phyloP scores from a whole-genome alignment of 2,797 vertebrate genomes.

The Hafferia zeledoni region DNA sequence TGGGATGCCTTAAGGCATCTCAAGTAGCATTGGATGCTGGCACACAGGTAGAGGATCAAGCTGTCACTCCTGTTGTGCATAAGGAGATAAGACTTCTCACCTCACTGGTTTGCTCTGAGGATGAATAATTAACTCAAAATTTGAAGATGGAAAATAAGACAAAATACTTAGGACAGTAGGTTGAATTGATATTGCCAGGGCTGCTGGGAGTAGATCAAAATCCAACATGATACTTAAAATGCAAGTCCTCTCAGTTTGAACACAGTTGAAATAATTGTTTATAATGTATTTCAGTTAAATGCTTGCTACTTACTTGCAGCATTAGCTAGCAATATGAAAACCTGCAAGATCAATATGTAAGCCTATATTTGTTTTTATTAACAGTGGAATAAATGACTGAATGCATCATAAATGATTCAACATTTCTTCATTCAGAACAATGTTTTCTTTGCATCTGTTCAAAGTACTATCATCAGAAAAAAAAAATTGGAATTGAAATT shows the following conservation, averaged over 20 bases:
- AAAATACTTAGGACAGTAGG: neutral
- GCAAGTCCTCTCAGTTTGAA: neutral
- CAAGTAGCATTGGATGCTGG: neutral
- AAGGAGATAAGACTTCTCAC: neutral
- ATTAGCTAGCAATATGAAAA: neutral
- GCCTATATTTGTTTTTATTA: neutral
- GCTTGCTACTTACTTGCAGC: neutral
- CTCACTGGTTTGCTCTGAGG: neutral
- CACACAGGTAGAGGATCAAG: neutral
- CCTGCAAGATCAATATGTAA: neutral
- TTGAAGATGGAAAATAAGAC: neutral
- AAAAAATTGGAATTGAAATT: neutral
- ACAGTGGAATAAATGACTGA: conserved; percentile 9
- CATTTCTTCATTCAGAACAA: neutral
- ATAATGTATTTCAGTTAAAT: conserved; percentile 12
- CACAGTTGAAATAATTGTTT: neutral
- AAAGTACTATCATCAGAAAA: neutral
- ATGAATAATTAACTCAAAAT: neutral
- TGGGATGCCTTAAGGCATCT: neutral
- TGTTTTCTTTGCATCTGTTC: conserved; percentile 12
- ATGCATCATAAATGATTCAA: conserved; percentile 18
- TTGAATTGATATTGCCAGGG: neutral
- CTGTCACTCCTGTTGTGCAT: neutral
- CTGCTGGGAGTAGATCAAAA: neutral
- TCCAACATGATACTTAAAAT: neutral